A percentile compares a stretch with the other conserved stretches of the same genome.
Evolutionary conservation across 2,888 invertebrate species (phyloP).

Genomic region (Maniola hyperantus): DNA sequence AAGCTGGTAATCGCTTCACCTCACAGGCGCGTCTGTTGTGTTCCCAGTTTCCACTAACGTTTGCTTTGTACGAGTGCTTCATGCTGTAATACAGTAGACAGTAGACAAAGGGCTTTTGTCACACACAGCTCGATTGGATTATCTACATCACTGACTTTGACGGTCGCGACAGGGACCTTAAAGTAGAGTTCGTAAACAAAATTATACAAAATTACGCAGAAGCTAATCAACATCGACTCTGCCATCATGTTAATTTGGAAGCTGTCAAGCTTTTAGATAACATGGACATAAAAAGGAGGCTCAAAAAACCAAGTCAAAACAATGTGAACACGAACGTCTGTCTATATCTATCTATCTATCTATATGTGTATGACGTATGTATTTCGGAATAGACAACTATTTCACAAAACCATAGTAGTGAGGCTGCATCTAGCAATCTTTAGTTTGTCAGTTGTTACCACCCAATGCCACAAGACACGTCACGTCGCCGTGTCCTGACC

Average conservation of each 20-base stretch:
- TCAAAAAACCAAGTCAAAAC: background rate
- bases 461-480: background rate
- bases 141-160: background rate
- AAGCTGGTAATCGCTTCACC: background rate
- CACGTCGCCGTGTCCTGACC: background rate
- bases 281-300: background rate
- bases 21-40: background rate
- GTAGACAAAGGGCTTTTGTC: background rate
- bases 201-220: background rate
- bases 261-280: background rate
- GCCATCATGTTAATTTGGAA: background rate
- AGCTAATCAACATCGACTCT: background rate
- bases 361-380: no score
- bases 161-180: background rate
- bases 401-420: background rate
- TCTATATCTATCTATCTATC: no score
- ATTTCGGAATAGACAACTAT: background rate
- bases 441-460: background rate
- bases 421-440: background rate
- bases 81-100: background rate
- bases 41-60: background rate
- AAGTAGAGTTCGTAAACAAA: background rate
- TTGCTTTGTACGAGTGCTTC: background rate
- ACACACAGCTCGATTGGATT: background rate
- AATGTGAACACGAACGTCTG: no score